Evolutionary conservation across 2,797 vertebrate genomes (phyloP), one percentile per base, ranked within the genome.

Genomic region (Semotilus atromaculatus): DNA sequence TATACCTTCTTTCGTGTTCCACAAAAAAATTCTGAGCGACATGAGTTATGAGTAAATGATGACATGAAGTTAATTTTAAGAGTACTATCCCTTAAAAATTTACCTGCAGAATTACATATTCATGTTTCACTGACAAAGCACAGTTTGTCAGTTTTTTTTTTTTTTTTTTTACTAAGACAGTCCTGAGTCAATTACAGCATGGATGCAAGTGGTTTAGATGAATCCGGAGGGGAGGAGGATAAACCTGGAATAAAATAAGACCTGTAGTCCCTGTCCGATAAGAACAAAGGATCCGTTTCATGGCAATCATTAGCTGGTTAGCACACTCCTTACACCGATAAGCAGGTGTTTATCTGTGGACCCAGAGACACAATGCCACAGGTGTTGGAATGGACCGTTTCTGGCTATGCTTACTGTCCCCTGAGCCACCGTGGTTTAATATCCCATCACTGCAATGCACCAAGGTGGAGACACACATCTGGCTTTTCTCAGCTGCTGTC

Each of bases 401-500:
- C 81, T 43, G 75, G 53, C 72, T 80, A 38, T 80, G 58, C 71
- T 58, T 66, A 18, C 51, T 66, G 51, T 81, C 82, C 87, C 72
- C 68, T 48, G 78, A 43, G 60, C 60, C 71, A 13, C 31, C 2
- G 55, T 55, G 76, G 58, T 79, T 86, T 88, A 83, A 88, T 88
- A 78, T 36, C 40, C 66, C 82, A 66, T 80, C 82, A 78, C 72
- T 48, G 82, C 72, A 73, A 75, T 77, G 53, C 75, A 40, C 76
- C 51, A 82, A 88, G 77, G 62, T 86, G 71, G 82, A 83, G 84
- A 77, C 83, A 83, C 82, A 79, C 84, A 87, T 87, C 84, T 87
- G 82, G 79, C 58, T 87, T 67, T 74, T 36, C 79, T 81, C 40
- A 18, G 62, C 66, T 53, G 60, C 74, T 67, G 72, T 83, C 84